Evolutionary conservation across 1,140 invertebrate genomes (phyloP).

Genomic region (Cherax destructor): DNA sequence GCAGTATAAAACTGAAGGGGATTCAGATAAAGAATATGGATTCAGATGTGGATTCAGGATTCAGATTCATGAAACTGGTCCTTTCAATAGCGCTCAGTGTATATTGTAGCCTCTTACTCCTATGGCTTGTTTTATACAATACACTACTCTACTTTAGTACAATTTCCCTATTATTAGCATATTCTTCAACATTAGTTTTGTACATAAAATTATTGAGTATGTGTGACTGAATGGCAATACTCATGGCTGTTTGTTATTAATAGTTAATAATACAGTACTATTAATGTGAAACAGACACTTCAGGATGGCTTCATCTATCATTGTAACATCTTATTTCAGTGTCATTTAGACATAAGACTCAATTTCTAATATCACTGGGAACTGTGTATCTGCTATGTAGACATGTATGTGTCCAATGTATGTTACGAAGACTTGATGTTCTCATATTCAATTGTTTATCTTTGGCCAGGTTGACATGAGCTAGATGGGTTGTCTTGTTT

Average conservation of each 20-base stretch:
- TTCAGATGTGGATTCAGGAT: no score
- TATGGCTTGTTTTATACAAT: neutral
- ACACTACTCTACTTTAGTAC: neutral
- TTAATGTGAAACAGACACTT: slow-evolving; percentile 11
- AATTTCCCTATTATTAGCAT: slow-evolving; percentile 4
- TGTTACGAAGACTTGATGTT: slow-evolving; percentile 43
- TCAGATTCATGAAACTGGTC: neutral
- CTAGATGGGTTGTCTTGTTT: neutral
- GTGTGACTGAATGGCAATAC: slow-evolving; percentile 24
- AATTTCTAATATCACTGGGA: slow-evolving; percentile 54
- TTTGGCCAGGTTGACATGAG: slow-evolving; percentile 32
- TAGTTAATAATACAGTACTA: neutral
- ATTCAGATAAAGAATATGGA: neutral
- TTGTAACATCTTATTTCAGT: slow-evolving; percentile 52
- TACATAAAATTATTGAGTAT: slow-evolving; percentile 3
- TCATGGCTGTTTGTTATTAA: slow-evolving; percentile 30
- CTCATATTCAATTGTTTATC: slow-evolving; percentile 2
- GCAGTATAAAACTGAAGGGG: neutral
- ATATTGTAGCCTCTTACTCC: neutral
- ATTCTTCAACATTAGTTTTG: slow-evolving; percentile 22
- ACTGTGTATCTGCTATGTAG: slow-evolving; percentile 61
- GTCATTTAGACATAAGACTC: slow-evolving; percentile 56
- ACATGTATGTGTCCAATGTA: slow-evolving; percentile 48
- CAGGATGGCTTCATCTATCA: slow-evolving; percentile 35
- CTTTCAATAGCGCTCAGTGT: neutral